Percentiles rank a stretch among this genome's conserved stretches.
phyloP scores from a whole-genome alignment of 2,113 vertebrate species.

The Cebidichthys violaceus region DNA sequence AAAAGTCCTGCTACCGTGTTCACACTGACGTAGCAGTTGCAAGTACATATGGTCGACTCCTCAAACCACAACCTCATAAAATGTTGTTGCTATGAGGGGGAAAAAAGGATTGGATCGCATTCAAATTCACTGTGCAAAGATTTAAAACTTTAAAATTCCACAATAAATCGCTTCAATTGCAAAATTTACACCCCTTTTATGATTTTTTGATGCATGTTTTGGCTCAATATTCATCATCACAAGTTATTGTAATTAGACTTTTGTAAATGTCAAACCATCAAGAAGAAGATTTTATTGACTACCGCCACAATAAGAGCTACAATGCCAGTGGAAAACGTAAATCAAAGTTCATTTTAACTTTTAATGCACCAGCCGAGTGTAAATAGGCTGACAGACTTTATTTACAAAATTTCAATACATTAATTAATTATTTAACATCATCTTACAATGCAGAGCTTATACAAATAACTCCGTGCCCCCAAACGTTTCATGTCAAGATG shows the following conservation, averaged over 20 bases:
- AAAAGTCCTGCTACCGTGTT: background rate
- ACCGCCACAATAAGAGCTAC: conserved; percentile 24
- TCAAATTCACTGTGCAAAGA: conserved; percentile 41
- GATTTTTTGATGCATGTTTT: conserved; percentile 28
- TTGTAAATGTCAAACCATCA: conserved; percentile 8
- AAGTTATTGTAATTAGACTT: conserved; percentile 11
- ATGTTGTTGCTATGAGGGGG: background rate
- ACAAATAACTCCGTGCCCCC: conserved; percentile 1
- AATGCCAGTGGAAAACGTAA: background rate
- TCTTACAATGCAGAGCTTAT: background rate
- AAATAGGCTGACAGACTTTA: background rate
- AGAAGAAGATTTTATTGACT: conserved; percentile 6
- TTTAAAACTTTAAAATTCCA: conserved; percentile 33
- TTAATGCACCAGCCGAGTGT: background rate
- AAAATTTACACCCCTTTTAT: conserved; percentile 25
- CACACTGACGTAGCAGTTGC: background rate
- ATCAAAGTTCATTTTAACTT: conserved; percentile 20
- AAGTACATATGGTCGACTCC: conserved; percentile 6
- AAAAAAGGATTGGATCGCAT: conserved; percentile 10
- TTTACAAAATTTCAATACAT: conserved; percentile 1
- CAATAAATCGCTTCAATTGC: conserved; percentile 16
- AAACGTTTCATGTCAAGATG: conserved; percentile 13
- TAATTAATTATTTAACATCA: background rate
- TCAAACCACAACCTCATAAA: conserved; percentile 15
- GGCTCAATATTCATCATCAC: conserved; percentile 11